These are phyloP conservation scores for Dipus sagitta DNA, from an alignment of 2,797 vertebrate genomes.

Conservation along the genomic window DNA sequence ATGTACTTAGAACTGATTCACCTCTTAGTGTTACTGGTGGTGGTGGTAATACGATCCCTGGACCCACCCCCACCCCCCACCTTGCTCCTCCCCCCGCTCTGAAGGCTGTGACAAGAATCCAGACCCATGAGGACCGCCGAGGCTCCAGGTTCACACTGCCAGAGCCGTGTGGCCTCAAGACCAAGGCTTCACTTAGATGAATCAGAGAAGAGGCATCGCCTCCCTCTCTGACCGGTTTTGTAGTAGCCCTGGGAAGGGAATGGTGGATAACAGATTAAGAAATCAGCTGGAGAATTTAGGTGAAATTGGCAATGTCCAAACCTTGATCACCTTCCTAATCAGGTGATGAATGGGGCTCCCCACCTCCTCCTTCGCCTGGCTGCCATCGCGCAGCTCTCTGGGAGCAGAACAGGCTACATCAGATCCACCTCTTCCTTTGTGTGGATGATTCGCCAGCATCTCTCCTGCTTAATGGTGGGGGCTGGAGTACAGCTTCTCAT, in stretches of 20 bases:
- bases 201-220: slow-evolving; percentile 37
- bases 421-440: background rate
- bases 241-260: background rate
- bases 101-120: slow-evolving; percentile 71
- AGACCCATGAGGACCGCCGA: slow-evolving; percentile 55
- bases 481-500: slow-evolving; percentile 57
- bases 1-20: background rate
- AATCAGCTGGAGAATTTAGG: slow-evolving; percentile 1
- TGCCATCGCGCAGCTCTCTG: background rate
- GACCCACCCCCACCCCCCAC: background rate
- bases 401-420: background rate
- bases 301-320: slow-evolving; percentile 16
- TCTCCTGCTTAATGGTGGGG: slow-evolving; percentile 60
- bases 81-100: slow-evolving; percentile 69
- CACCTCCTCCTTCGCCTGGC: background rate
- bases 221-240: background rate
- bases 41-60: background rate
- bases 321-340: slow-evolving; percentile 26
- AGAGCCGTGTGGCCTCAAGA: slow-evolving; percentile 14
- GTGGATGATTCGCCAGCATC: background rate
- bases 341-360: slow-evolving; percentile 9
- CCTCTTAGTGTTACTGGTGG: rapidly evolving
- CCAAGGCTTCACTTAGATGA: slow-evolving; percentile 67
- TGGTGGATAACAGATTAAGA: slow-evolving; percentile 34
- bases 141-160: slow-evolving; percentile 53